phyloP scores from a whole-genome alignment of 2,888 invertebrate genomes.

The Sinohyriopsis cumingii region DNA sequence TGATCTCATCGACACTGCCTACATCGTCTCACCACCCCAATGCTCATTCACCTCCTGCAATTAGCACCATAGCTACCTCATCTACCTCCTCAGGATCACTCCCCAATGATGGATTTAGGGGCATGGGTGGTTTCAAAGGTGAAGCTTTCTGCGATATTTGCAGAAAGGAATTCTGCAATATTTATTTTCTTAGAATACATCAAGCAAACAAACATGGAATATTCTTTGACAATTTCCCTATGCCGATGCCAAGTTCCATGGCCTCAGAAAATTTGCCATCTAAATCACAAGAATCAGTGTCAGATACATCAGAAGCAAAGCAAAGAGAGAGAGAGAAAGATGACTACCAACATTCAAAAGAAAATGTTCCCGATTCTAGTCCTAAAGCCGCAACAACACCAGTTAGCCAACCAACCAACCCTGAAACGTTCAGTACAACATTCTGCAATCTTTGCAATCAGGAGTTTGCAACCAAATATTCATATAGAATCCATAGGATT shows the following conservation, averaged over 20 bases:
- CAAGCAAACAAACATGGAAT: constrained; percentile 71
- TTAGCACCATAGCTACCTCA: constrained; percentile 37
- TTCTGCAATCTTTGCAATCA: constrained; percentile 74
- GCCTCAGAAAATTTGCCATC: constrained; percentile 33
- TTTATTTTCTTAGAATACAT: constrained; percentile 70
- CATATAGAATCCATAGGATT: constrained; percentile 66
- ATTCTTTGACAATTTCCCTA: constrained; percentile 46
- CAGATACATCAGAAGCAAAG: constrained; percentile 37
- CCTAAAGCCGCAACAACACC: constrained; percentile 47
- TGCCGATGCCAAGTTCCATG: constrained; percentile 30
- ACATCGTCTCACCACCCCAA: constrained; percentile 27
- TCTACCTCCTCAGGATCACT: constrained; percentile 36
- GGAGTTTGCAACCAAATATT: constrained; percentile 92
- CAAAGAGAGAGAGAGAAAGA: constrained; percentile 37
- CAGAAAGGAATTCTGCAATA: constrained; percentile 75
- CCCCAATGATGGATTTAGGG: constrained; percentile 42
- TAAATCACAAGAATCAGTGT: constrained; percentile 43
- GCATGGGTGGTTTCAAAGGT: constrained; percentile 70
- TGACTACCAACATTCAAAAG: constrained; percentile 18
- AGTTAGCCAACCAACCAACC: constrained; percentile 38
- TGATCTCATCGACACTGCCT: constrained; percentile 56
- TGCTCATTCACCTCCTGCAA: constrained; percentile 28
- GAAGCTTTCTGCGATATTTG: constrained; percentile 96
- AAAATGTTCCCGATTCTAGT: constrained; percentile 41
- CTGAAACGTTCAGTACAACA: constrained; percentile 23